Evolutionary conservation across 2,113 vertebrate species (phyloP).

Genomic region (Oncorhynchus nerka): DNA sequence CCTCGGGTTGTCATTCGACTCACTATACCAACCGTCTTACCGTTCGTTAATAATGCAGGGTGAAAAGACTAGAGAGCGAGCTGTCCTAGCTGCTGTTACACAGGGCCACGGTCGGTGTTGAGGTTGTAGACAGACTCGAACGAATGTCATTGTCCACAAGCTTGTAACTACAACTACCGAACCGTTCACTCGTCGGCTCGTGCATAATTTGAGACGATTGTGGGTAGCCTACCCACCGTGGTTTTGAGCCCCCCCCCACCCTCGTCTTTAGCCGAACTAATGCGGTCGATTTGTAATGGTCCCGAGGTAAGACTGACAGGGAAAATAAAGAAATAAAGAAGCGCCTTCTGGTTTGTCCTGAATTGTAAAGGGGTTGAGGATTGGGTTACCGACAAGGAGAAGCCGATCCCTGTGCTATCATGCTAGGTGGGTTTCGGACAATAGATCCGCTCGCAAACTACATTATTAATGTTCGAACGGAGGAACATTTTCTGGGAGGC

Average conservation of each 20-base stretch:
- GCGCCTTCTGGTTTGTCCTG: constrained; percentile 59
- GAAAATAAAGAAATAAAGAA: constrained; percentile 67
- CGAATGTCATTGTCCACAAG: not conserved
- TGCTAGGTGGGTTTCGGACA: constrained; percentile 32
- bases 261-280: constrained; percentile 37
- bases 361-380: constrained; percentile 60
- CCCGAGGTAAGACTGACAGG: constrained; percentile 44
- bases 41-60: constrained; percentile 52
- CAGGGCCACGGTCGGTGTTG: not conserved
- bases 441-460: constrained; percentile 29
- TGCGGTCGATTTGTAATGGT: constrained; percentile 53
- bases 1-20: constrained; percentile 24
- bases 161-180: not conserved
- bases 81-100: constrained; percentile 21
- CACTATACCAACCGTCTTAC: constrained; percentile 31
- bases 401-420: constrained; percentile 52
- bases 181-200: not conserved
- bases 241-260: constrained; percentile 1
- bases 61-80: constrained; percentile 8
- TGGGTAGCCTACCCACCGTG: constrained; percentile 19
- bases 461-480: constrained; percentile 49
- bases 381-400: constrained; percentile 59
- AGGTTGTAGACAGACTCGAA: constrained; percentile 5
- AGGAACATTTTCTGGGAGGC: constrained; percentile 13
- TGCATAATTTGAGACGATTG: not conserved